Evolutionary conservation across 2,888 invertebrate genomes (phyloP), one percentile per base, ranked within the genome.

Genomic region (Trachelus tabidus): DNA sequence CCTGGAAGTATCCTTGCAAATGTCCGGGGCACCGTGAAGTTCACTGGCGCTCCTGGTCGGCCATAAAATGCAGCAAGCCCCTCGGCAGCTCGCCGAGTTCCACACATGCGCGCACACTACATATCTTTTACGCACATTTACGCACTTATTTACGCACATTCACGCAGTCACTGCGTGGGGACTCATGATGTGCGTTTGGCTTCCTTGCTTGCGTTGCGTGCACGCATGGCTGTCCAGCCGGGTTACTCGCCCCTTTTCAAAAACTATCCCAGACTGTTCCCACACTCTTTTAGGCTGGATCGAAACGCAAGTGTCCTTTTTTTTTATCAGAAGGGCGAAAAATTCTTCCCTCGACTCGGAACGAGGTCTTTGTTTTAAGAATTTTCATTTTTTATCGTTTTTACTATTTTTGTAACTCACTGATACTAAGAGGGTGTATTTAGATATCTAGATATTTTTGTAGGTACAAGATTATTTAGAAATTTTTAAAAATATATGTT

Each of bases 41-140:
- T 69, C 35, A 69, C 37, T 68, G 69, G 71, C 77, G 77, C 69
- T 69, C 77, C 77, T 77, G 77, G 75, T 69, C 23, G 73, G 75
- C 75, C 69, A 75, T 75, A 77, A 77, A 77, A 77, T 77, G 75
- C 74, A 75, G 77, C 30, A 31, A 69, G 77, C 75, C 77, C 77
- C 77, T 77, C 56, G 75, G 33, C 30, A 71, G 71, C 71, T 71
- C 71, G 71, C 12, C 71, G 71, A 34, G 31, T 31, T 34, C 31
- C 71, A 71, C 71, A 71, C 71, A 34, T 34, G 71, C 71, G 71
- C 56, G 23, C 56, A 56, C 56, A 56, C 56, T 23, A 56, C 56
- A 56, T 56, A 56, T 56, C 56, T 56, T 56, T 56, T 56, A 56
- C 56, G 56, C 56, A 56, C 56, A 56, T 56, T 56, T 56, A 56